A percentile compares a stretch with the other conserved stretches of the same genome.
These are phyloP conservation scores for Spea hammondii DNA, from an alignment of 2,797 vertebrate species.

Conservation along the genomic window DNA sequence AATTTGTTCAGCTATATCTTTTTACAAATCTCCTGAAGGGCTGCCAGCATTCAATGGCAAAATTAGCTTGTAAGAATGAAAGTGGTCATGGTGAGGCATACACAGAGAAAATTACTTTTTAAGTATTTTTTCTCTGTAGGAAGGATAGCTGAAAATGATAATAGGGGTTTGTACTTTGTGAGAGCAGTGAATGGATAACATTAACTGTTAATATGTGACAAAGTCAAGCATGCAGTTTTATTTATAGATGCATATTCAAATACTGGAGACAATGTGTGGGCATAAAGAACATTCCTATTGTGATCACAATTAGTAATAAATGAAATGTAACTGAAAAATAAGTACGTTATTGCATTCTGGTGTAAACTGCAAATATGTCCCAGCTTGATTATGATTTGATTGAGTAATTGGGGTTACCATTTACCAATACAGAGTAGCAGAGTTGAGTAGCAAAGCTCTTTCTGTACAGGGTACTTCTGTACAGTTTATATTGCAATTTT, in stretches of 20 bases:
- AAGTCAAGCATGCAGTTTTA: conserved; percentile 4
- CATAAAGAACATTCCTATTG: no score
- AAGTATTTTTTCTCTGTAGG: conserved; percentile 40
- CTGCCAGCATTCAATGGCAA: conserved; percentile 19
- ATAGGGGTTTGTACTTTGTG: conserved; percentile 7
- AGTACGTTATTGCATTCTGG: no score
- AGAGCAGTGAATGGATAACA: conserved; percentile 14
- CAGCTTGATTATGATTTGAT: no score
- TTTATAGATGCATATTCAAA: conserved; percentile 4
- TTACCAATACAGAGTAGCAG: no score
- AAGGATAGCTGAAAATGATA: conserved; percentile 19
- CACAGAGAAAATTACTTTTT: conserved; percentile 41
- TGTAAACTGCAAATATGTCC: no score
- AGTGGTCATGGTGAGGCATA: conserved; percentile 8
- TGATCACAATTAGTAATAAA: no score
- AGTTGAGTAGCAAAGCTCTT: no score
- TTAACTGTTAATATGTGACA: conserved; percentile 39
- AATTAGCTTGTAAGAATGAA: conserved; percentile 20
- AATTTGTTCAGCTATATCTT: conserved; percentile 32
- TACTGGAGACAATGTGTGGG: neutral
- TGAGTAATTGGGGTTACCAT: no score
- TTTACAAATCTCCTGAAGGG: conserved; percentile 15
- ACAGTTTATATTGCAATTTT: no score
- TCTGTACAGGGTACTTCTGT: no score
- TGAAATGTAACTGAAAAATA: no score